Base-by-base conservation (phyloP, 1,140 invertebrate genomes). In the Leptinotarsa defecta region DNA sequence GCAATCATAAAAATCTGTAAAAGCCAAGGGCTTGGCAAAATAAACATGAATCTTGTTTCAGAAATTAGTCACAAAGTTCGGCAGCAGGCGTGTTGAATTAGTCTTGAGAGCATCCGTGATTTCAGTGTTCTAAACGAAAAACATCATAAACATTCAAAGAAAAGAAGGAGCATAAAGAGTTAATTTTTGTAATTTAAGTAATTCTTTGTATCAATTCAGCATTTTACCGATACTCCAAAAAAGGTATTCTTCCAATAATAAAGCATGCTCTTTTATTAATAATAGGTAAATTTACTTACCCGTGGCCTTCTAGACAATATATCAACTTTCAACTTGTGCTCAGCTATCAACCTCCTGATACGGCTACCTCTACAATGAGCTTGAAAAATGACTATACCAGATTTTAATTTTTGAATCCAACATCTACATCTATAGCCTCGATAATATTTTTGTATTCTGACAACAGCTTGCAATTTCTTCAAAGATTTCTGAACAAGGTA, bases 371-470 rank as follows among this genome's bases (percentile, higher is more conserved):
- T 85, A 13, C 91, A 89, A 75, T 89, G 88, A 8, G 93, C 91
- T 85, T 98, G 96, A 81, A 98, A 91, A 0, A 83, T 83, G 11
- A 94, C 84, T 20, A 92, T 84, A 22, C 87, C 88, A 1, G 83
- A 81, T 43, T 89, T 87, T 0, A 95, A 83, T 68, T 90, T 90
- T 68, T 90, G 85, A 82, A 90, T 94, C 90, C 91, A 93, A 27
- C 87, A 88, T 15, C 91, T 87, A 19, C 89, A 89, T 71, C 88
- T 88, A 78, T 91, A 91, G 13, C 90, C 89, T 74, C 92, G 86
- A 92, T 94, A 96, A 64, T 88, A 87, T 64, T 92, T 89, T 83
- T 97, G 95, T 74, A 97, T 92, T 65, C 90, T 91, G 13, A 91
- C 86, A 1, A 92, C 93, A 3, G 95, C 94, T 13, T 88, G 84